A percentile compares a stretch with the other conserved stretches of the same genome.
These are phyloP conservation scores for Protaetia brevitarsis DNA, from an alignment of 1,140 invertebrate genomes.

Conservation along the genomic window DNA sequence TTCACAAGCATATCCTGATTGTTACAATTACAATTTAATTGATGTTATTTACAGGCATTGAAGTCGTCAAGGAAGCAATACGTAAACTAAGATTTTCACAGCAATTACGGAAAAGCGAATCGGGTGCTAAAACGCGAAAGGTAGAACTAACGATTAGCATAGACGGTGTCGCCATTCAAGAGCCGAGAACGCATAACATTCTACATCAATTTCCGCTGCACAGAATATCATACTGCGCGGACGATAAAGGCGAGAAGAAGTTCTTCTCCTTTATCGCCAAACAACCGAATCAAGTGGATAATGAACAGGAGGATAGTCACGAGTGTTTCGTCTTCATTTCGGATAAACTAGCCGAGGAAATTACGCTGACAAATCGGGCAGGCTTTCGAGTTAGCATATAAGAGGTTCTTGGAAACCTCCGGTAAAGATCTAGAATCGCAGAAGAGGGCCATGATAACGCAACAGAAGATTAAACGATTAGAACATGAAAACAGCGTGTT, in stretches of 20 bases:
- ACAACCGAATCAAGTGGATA: constrained; percentile 51
- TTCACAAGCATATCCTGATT: too few species aligned
- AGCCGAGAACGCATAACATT: constrained; percentile 68
- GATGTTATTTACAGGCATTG: constrained; percentile 58
- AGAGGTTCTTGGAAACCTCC: constrained; percentile 75
- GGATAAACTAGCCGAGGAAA: constrained; percentile 94
- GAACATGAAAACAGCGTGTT: constrained; percentile 70
- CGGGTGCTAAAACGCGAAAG: constrained; percentile 86
- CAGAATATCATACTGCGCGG: constrained; percentile 96
- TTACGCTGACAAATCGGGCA: constrained; percentile 96
- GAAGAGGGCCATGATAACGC: constrained; percentile 66
- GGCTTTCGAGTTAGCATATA: constrained; percentile 96
- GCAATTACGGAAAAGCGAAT: constrained; percentile 88
- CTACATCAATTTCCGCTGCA: constrained; percentile 95
- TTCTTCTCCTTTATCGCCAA: constrained; percentile 96
- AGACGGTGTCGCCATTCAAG: constrained; percentile 88
- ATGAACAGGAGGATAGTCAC: constrained; percentile 67
- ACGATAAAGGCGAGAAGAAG: constrained; percentile 95
- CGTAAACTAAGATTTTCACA: constrained; percentile 92
- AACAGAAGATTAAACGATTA: constrained; percentile 69
- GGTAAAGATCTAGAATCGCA: constrained; percentile 72
- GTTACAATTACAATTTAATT: background rate
- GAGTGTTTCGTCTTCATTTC: constrained; percentile 96
- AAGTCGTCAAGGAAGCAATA: constrained; percentile 94
- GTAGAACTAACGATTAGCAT: constrained; percentile 91